A percentile compares a stretch with the other conserved stretches of the same genome.
These are phyloP conservation scores for Tauraco erythrolophus DNA, from an alignment of 2,113 vertebrate genomes.

Conservation along the genomic window DNA sequence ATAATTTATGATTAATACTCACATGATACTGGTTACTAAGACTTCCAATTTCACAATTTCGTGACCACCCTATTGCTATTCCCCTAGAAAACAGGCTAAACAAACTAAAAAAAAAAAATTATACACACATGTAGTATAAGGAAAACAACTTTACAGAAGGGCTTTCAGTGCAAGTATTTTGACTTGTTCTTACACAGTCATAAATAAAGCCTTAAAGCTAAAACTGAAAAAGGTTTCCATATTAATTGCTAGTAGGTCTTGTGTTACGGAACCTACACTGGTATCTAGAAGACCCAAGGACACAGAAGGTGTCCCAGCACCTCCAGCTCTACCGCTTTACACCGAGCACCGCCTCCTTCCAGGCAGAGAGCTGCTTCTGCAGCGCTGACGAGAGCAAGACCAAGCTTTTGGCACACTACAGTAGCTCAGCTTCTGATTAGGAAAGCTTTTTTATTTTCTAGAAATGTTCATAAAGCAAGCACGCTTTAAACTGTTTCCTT, in stretches of 20 bases:
- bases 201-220: background rate
- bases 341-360: background rate
- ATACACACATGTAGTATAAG: background rate
- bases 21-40: background rate
- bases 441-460: fast-evolving
- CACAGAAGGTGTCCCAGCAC: background rate
- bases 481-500: background rate
- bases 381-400: background rate
- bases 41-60: background rate
- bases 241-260: background rate
- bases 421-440: background rate
- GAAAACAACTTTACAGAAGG: background rate
- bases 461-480: background rate
- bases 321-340: background rate
- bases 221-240: background rate
- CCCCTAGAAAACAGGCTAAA: background rate
- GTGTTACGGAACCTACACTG: fast-evolving
- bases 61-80: background rate
- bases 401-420: background rate
- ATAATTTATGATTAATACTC: background rate
- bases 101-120: background rate
- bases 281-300: background rate
- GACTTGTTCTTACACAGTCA: background rate
- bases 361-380: background rate
- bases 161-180: background rate